Evolutionary conservation across 2,113 vertebrate species (phyloP), one percentile per base, ranked within the genome.

Genomic region (Oncorhynchus clarkii): DNA sequence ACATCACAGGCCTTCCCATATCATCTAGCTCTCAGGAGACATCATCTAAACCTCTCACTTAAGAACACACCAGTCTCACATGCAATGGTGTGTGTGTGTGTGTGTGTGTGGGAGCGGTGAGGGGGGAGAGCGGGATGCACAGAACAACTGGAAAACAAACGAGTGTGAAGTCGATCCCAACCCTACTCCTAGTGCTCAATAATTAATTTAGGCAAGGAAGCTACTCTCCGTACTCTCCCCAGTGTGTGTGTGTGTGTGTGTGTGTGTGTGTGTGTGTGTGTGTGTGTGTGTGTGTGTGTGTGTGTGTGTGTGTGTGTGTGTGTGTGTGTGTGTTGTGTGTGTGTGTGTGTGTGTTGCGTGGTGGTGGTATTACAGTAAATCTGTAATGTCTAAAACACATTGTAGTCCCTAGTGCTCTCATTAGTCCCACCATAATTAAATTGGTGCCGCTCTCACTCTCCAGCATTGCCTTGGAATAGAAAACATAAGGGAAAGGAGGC

Each of bases 351-450:
- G 73, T 79, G 72, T 12, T 26, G 31, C 2, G 18, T 67, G 59
- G 45, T 29, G 59, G 62, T 54, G 49, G 80, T 76, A 71, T 65
- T 76, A 39, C 39, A 80, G 45, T 79, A 45, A 45, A 45, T 11
- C 39, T 45, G 39, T 45, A 45, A 45, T 9, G 9, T 45, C 39
- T 45, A 45, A 45, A 45, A 9, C 39, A 76, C 72, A 84, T 78
- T 78, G 69, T 20, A n/a, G 54, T 79, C 72, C 60, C 65, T 78
- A 71, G 77, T 70, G 57, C 31, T 67, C 77, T 88, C 79, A 86
- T 88, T 84, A 88, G 78, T 86, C 75, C 80, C 79, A 80, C 83
- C 82, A 82, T 76, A 85, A 86, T 88, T 34, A 84, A 79, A 84
- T 80, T 79, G 77, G 29, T 0, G 18, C 77, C 2, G 69, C 82